phyloP scores from a whole-genome alignment of 2,797 vertebrate genomes.

The Megalops cyprinoides region DNA sequence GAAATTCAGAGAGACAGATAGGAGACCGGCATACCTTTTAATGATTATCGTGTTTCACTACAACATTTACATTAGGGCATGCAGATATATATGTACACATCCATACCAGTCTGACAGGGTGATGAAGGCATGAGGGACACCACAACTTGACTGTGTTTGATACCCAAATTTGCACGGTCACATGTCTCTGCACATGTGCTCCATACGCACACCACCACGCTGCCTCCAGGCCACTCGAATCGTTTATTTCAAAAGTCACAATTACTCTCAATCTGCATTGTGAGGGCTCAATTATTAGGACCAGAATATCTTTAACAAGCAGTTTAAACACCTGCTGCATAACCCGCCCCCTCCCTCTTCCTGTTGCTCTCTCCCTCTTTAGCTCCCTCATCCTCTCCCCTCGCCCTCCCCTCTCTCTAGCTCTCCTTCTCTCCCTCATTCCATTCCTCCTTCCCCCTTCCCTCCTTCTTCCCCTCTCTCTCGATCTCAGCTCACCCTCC shows the following conservation, averaged over 20 bases:
- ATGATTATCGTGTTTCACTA: too few species aligned
- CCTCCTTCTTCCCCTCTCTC: not conserved
- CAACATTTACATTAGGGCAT: too few species aligned
- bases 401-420: conserved; percentile 38
- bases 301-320: conserved; percentile 18
- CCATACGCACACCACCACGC: not conserved
- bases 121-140: too few species aligned
- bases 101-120: too few species aligned
- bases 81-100: too few species aligned
- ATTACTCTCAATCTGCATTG: not conserved
- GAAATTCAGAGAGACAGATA: not conserved
- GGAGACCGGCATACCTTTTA: too few species aligned
- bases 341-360: not conserved
- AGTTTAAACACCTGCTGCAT: not conserved
- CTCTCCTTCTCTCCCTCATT: conserved; percentile 37
- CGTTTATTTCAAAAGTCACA: not conserved
- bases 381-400: not conserved
- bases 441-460: conserved; percentile 13
- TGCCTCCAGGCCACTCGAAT: not conserved
- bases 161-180: too few species aligned
- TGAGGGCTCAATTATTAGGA: conserved; percentile 7
- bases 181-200: not conserved
- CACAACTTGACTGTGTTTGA: too few species aligned
- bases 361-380: not conserved
- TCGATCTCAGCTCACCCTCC: not conserved